These are phyloP conservation scores for Eueremaeus valkanovi DNA, from an alignment of 2,888 invertebrate genomes.

Conservation along the genomic window DNA sequence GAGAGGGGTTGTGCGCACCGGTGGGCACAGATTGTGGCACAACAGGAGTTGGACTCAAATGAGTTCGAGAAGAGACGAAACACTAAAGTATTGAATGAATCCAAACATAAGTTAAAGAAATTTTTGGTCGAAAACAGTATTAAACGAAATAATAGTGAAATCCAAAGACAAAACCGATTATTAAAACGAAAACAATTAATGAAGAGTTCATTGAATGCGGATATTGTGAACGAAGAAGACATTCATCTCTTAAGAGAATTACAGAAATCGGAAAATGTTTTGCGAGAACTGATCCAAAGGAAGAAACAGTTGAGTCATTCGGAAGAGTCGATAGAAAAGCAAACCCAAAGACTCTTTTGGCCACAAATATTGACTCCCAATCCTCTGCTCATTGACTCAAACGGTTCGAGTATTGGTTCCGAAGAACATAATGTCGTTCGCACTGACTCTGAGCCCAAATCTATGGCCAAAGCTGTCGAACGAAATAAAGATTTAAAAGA, in stretches of 20 bases:
- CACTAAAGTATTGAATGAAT: not conserved
- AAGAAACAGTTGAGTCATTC: not conserved
- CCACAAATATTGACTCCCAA: not conserved
- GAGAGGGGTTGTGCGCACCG: conserved; percentile 7
- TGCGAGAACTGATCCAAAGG: conserved; percentile 1
- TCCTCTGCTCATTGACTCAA: not conserved
- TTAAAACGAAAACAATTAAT: conserved; percentile 22
- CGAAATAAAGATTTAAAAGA: not conserved
- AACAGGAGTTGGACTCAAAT: not conserved
- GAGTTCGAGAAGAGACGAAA: not conserved
- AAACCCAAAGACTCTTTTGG: not conserved
- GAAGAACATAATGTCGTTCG: not conserved
- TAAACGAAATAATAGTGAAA: not conserved
- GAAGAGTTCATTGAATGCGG: not conserved
- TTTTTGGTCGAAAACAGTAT: not conserved
- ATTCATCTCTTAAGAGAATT: conserved; percentile 1
- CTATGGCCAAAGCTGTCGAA: too few relatives aligned
- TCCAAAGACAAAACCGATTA: not conserved
- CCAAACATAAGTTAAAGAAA: not conserved
- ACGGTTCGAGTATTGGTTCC: not conserved
- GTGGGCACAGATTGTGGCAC: not conserved
- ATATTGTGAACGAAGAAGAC: not conserved
- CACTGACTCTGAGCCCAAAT: not conserved
- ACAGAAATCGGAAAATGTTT: not conserved
- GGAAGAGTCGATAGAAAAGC: not conserved